Percentiles rank a stretch among this genome's conserved stretches.
These are phyloP conservation scores for Ophonus ardosiacus DNA, from an alignment of 2,888 invertebrate species.

Conservation along the genomic window DNA sequence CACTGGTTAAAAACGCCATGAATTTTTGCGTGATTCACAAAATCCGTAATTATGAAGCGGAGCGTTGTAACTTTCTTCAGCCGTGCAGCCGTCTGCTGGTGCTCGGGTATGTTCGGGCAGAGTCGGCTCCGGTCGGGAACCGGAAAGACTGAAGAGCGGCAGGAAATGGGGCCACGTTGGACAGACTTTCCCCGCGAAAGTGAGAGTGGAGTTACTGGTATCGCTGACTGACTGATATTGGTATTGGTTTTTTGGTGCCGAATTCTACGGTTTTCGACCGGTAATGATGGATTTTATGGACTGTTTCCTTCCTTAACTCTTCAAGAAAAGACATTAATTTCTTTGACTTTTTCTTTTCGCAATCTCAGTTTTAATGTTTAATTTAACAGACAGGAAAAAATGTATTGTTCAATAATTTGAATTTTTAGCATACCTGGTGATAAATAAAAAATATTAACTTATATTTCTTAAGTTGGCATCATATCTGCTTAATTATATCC, in stretches of 20 bases:
- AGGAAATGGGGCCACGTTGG: constrained; percentile 38
- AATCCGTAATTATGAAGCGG: constrained; percentile 30
- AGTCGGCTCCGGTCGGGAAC: constrained; percentile 3
- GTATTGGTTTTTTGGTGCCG: constrained; percentile 32
- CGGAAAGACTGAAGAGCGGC: constrained; percentile 43
- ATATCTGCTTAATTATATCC: no score
- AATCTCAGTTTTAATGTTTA: no score
- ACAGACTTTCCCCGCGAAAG: constrained; percentile 39
- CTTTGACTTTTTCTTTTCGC: no score
- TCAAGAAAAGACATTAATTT: neutral
- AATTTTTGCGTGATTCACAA: constrained; percentile 49
- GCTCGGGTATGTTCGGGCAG: constrained; percentile 5
- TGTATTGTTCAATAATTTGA: no score
- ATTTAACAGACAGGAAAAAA: no score
- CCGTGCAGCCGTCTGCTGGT: neutral
- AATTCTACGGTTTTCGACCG: constrained; percentile 17
- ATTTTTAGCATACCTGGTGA: no score
- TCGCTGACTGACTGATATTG: constrained; percentile 19
- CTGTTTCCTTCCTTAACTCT: constrained; percentile 23
- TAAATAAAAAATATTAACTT: no score
- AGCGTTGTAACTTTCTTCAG: constrained; percentile 31
- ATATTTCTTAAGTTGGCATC: no score
- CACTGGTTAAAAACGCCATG: constrained; percentile 42
- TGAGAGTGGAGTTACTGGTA: constrained; percentile 19
- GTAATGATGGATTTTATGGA: constrained; percentile 35